phyloP scores from a whole-genome alignment of 64 coral and sea anemone genomes.

The Montipora capricornis region DNA sequence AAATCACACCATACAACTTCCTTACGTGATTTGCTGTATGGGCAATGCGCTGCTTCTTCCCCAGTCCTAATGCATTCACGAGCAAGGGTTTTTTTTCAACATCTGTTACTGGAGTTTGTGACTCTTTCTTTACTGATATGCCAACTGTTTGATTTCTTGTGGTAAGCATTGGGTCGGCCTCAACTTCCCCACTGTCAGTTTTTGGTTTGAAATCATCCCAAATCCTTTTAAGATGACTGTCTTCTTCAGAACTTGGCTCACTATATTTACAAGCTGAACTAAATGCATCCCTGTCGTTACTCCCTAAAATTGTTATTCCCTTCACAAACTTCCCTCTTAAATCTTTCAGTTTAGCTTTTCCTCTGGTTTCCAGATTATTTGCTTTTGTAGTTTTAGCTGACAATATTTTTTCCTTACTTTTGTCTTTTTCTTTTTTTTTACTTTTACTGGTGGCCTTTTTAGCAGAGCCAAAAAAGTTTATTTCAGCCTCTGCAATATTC shows the following conservation, averaged over 20 bases:
- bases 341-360: neutral
- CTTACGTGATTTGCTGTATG: constrained; percentile 84
- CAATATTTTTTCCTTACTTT: neutral
- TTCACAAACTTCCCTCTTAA: neutral
- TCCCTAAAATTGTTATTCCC: neutral
- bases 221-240: constrained; percentile 17
- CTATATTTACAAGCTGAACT: neutral
- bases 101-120: neutral
- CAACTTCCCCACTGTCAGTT: neutral
- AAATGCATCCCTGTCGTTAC: constrained; percentile 16
- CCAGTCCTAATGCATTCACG: constrained; percentile 68
- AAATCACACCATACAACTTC: neutral
- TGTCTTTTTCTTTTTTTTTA: constrained; percentile 13
- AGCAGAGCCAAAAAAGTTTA: constrained; percentile 31
- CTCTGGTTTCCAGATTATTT: neutral
- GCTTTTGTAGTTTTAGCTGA: constrained; percentile 3
- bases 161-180: neutral
- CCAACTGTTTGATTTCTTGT: neutral
- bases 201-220: constrained; percentile 39
- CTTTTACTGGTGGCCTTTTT: neutral
- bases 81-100: neutral
- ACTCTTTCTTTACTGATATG: neutral
- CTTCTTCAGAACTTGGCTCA: neutral
- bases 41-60: constrained; percentile 86
- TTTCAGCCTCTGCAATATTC: constrained; percentile 19